Conservation (phyloP, 2,888 invertebrate genomes). For the Brachyopa scutellaris region DNA sequence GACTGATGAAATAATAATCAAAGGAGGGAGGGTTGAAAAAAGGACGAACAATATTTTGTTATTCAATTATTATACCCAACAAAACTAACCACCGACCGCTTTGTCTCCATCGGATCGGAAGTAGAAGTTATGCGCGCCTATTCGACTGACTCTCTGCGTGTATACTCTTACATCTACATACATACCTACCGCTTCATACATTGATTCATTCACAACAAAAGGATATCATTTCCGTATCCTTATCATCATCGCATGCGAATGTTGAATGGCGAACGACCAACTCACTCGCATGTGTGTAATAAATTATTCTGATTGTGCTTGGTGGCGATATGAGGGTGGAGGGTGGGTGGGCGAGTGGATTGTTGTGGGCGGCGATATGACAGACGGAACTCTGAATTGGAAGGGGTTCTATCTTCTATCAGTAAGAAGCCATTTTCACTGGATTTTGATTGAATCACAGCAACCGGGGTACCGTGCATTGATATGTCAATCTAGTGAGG, state of each 20-base stretch:
- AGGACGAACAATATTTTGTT: slow-evolving; percentile 63
- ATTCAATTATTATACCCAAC: slow-evolving; percentile 67
- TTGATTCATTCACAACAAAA: slow-evolving; percentile 70
- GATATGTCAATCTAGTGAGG: slow-evolving; percentile 47
- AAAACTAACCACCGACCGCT: slow-evolving; percentile 37
- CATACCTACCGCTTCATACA: too few relatives aligned
- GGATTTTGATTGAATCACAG: slow-evolving; percentile 65
- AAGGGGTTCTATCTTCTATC: slow-evolving; percentile 18
- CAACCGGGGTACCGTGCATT: slow-evolving; percentile 36
- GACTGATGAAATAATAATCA: slow-evolving; percentile 67
- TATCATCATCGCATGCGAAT: slow-evolving; percentile 67
- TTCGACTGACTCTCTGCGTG: slow-evolving; percentile 43
- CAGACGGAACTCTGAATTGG: slow-evolving; percentile 8
- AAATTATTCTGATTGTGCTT: slow-evolving; percentile 68
- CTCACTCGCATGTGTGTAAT: slow-evolving; percentile 70
- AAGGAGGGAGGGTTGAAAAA: slow-evolving; percentile 20
- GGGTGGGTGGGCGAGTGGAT: neutral
- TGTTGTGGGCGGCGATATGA: slow-evolving; percentile 45
- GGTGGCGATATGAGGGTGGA: slow-evolving; percentile 7
- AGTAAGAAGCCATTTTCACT: slow-evolving; percentile 50
- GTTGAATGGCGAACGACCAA: slow-evolving; percentile 51
- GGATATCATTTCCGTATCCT: slow-evolving; percentile 73
- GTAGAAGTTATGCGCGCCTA: slow-evolving; percentile 70
- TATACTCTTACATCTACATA: too few relatives aligned
- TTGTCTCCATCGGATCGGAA: slow-evolving; percentile 35